Percentiles rank a stretch among this genome's conserved stretches.
Evolutionary conservation across 2,113 vertebrate genomes (phyloP).

Genomic region (Copsychus sechellarum): DNA sequence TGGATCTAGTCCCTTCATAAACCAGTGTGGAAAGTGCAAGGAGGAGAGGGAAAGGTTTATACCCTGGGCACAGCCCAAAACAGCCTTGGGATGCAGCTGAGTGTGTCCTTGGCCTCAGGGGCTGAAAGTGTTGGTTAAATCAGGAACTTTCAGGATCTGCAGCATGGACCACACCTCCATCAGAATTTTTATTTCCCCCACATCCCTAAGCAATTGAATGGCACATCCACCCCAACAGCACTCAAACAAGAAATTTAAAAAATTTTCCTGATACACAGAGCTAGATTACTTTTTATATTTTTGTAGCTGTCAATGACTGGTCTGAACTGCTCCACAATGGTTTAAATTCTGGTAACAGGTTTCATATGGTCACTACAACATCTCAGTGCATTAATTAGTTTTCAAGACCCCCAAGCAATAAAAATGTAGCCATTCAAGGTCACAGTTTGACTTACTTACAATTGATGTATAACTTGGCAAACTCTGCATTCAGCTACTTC

Average conservation of each 20-base stretch:
- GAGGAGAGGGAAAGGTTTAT: neutral
- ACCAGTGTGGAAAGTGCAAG: neutral
- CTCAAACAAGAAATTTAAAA: neutral
- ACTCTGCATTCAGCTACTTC: slow-evolving; percentile 64
- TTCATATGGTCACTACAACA: slow-evolving; percentile 64
- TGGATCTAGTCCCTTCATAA: neutral
- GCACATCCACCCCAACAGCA: neutral
- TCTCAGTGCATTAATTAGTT: slow-evolving; percentile 77
- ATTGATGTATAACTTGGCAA: slow-evolving; percentile 78
- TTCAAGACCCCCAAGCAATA: slow-evolving; percentile 68
- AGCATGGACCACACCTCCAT: neutral
- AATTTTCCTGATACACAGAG: neutral
- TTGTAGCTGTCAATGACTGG: neutral
- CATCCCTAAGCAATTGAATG: neutral
- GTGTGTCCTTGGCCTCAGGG: neutral
- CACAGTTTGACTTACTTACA: slow-evolving; percentile 81
- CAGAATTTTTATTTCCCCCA: neutral
- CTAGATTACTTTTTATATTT: neutral
- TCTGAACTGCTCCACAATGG: neutral
- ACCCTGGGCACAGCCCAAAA: neutral
- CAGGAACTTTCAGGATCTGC: neutral
- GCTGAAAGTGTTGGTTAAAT: neutral
- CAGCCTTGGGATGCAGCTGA: neutral
- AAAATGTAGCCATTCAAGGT: slow-evolving; percentile 74
- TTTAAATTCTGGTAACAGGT: slow-evolving; percentile 70